Conservation (phyloP, 2,888 invertebrate genomes). For the Atrina japonica region DNA sequence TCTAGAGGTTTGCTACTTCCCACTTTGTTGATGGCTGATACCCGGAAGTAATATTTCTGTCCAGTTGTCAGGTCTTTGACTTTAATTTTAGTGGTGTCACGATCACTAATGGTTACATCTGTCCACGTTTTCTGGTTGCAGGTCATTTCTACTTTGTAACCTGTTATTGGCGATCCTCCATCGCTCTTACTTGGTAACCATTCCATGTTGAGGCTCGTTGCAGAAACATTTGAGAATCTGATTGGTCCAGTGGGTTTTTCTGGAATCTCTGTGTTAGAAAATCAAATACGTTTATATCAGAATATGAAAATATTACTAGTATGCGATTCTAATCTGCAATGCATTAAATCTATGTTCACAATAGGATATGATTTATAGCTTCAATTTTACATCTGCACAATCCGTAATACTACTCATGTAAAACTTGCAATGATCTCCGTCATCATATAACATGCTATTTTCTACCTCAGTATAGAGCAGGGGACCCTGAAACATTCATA, state of each 20-base stretch:
- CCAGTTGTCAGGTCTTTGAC: conserved; percentile 73
- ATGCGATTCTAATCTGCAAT: no score
- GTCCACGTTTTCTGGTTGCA: conserved; percentile 92
- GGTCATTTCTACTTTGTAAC: conserved; percentile 76
- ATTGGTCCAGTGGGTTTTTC: conserved; percentile 74
- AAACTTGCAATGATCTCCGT: no score
- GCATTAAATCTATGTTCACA: no score
- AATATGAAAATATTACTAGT: not conserved
- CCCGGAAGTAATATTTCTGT: conserved; percentile 76
- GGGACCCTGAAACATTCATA: no score
- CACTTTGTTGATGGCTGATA: conserved; percentile 78
- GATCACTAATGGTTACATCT: conserved; percentile 94
- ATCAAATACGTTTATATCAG: not conserved
- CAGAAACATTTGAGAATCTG: conserved; percentile 64
- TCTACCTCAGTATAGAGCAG: not conserved
- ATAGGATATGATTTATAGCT: no score
- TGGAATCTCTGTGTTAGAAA: conserved; percentile 65
- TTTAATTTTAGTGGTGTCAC: conserved; percentile 65
- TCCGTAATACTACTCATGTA: no score
- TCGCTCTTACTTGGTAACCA: conserved; percentile 81
- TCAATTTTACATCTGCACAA: no score
- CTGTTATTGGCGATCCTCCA: conserved; percentile 78
- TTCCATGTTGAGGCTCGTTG: conserved; percentile 71
- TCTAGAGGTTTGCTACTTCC: conserved; percentile 70
- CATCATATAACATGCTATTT: not conserved